Conservation (phyloP, 2,797 vertebrate genomes). For the Sebastes iracundus region DNA sequence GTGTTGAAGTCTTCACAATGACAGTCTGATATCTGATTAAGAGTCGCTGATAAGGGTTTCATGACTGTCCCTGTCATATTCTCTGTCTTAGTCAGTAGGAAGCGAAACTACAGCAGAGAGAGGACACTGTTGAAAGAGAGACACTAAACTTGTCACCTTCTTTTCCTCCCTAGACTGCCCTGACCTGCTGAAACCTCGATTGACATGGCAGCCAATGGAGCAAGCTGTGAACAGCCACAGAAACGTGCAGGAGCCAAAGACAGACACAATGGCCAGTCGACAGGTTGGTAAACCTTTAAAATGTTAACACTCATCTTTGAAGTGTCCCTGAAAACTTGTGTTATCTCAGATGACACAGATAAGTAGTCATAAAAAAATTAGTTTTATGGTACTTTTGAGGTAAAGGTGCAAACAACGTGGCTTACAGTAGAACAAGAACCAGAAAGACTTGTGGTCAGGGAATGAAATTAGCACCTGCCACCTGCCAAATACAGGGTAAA, state of each 20-base stretch:
- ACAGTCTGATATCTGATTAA: neutral
- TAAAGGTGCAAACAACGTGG: neutral
- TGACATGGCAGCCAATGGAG: constrained; percentile 98
- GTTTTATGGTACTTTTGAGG: constrained; percentile 12
- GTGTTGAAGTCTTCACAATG: constrained; percentile 11
- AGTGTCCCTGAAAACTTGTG: neutral
- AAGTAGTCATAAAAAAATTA: constrained; percentile 15
- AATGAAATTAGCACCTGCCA: no score
- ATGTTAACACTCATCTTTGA: neutral
- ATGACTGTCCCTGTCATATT: neutral
- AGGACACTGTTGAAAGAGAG: neutral
- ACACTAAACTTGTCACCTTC: neutral
- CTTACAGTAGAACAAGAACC: neutral
- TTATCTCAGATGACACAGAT: constrained; percentile 3
- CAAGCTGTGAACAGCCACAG: constrained; percentile 89
- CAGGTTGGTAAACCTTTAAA: constrained; percentile 79
- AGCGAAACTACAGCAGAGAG: neutral
- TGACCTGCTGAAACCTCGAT: constrained; percentile 70
- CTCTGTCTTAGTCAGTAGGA: neutral
- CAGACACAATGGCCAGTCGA: constrained; percentile 91
- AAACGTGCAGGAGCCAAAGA: constrained; percentile 89
- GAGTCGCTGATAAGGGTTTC: constrained; percentile 2
- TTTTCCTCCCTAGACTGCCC: constrained; percentile 68
- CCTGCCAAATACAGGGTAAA: no score
- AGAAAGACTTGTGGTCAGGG: neutral